Evolutionary conservation across 2,797 vertebrate species (phyloP), one percentile per base, ranked within the genome.

Genomic region (Gallirallus australis): DNA sequence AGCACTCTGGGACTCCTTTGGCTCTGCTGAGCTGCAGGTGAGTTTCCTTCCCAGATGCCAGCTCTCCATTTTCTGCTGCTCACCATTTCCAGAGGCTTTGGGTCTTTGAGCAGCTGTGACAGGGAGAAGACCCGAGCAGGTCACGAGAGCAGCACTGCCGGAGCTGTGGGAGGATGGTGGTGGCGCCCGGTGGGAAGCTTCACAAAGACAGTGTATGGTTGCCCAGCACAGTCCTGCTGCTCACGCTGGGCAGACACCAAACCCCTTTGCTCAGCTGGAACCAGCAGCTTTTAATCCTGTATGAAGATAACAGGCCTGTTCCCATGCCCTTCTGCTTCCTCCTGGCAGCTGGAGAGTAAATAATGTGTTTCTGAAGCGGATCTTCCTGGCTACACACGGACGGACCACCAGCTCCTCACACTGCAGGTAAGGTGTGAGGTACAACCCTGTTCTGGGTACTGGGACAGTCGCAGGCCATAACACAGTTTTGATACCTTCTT

Each of bases 401-500:
- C 2, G 11, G 15, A n/a, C 0, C 0, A 30, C 0, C 0, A 4
- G 27, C 40, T 37, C 66, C 47, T 31, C 10, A 18, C 19, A 19
- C 56, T 39, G 35, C 56, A 39, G 61, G 33, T 69, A 31, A 65
- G 65, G 48, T 23, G 17, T 0, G 5, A 57, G 50, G 40, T 42
- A 15, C 37, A 16, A 4, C 35, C 56, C n/a, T 11, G 10, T 61
- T 35, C 12, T 37, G 33, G 25, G 7, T 2, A 10, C 40, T 35
- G 31, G 37, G 60, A 23, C 31, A 6, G 25, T 7, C 9, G 0
- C 12, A 24, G 42, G 16, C 19, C 6, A 5, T 8, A 30, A 28
- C 40, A 10, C 47, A 35, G 40, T 33, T 61, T n/a, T 45, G 54
- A 31, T 33, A 17, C 33, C 8, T 25, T 9, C 14, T 52, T 69